phyloP scores from a whole-genome alignment of 2,888 invertebrate genomes.

The Callyntrura sp. region DNA sequence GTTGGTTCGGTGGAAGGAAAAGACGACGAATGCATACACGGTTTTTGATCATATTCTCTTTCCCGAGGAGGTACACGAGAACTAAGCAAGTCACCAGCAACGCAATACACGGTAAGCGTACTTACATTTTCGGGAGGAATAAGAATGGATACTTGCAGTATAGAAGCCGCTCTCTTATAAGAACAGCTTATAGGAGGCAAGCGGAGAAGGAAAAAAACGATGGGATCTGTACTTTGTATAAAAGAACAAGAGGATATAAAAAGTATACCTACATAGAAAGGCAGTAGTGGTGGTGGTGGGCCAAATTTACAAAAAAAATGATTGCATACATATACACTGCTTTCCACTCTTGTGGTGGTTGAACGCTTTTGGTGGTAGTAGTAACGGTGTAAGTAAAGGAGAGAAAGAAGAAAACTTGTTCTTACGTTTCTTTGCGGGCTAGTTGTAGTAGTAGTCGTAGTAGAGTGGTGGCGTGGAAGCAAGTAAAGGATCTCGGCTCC shows the following conservation, averaged over 20 bases:
- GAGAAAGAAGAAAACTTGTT: constrained; percentile 11
- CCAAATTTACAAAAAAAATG: background rate
- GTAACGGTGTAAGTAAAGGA: background rate
- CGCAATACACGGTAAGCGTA: too few species aligned
- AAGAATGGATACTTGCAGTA: background rate
- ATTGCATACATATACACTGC: too few species aligned
- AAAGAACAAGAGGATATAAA: background rate
- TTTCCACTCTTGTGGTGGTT: background rate
- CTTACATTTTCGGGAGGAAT: background rate
- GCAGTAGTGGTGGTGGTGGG: background rate
- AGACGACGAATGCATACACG: background rate
- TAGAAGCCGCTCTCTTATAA: background rate
- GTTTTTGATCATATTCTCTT: too few species aligned
- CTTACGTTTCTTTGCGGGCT: background rate
- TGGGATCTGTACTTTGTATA: constrained; percentile 8
- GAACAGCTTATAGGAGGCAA: background rate
- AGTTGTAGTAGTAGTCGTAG: background rate
- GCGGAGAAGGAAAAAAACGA: background rate
- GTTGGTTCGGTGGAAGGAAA: background rate
- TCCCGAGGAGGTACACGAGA: background rate
- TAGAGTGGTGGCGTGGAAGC: background rate
- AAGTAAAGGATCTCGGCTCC: background rate
- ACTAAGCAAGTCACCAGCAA: background rate
- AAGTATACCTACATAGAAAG: too few species aligned
- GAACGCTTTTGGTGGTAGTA: background rate